Base-by-base conservation (phyloP, 2,888 invertebrate species). In the Bhutanitis thaidina region DNA sequence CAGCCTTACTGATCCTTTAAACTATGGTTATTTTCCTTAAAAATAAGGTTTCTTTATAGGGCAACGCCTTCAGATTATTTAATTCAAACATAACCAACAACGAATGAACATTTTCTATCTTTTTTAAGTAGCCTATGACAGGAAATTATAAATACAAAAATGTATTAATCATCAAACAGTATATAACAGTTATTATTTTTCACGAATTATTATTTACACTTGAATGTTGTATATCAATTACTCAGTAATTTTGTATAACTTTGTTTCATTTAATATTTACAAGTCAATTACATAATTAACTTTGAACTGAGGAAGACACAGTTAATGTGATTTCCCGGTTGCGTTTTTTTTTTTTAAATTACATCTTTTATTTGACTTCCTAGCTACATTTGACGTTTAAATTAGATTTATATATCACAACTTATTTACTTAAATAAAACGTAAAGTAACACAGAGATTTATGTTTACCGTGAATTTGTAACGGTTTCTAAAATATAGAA, bases 281-380 rank as follows among this genome's bases (percentile, higher is more conserved):
- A 38, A 10, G n/a, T n/a, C 27, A 27, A 39, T 27, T 38, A 34
- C 32, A 38, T 34, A 39, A 43, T 37, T 49, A 41, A 36, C 7
- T 7, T 36, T 15, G 8, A 39, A 44, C 16, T 2, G 27, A 44
- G 15, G 12, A 45, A 40, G 13, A 13, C 2, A 14, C 20, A 35
- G 10, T 29, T 41, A 27, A 38, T 32, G 25, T 39, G 0, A n/a
- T 40, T 44, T 45, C 39, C 30, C 20, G 35, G 14, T 40, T n/a
- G 20, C 20, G 16, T 29, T 0, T 29, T 40, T 40, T 39, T n/a
- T n/a, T 35, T 40, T 16, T 20, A 12, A 16, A 10, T 12, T 8
- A n/a, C n/a, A 43, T 29, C 10, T 41, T 40, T 36, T 39, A 44
- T 16, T 29, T 35, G 9, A 37, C 30, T 45, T 45, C 36, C 40